These are phyloP conservation scores for Varecia variegata DNA, from an alignment of 2,797 vertebrate species.

Conservation along the genomic window DNA sequence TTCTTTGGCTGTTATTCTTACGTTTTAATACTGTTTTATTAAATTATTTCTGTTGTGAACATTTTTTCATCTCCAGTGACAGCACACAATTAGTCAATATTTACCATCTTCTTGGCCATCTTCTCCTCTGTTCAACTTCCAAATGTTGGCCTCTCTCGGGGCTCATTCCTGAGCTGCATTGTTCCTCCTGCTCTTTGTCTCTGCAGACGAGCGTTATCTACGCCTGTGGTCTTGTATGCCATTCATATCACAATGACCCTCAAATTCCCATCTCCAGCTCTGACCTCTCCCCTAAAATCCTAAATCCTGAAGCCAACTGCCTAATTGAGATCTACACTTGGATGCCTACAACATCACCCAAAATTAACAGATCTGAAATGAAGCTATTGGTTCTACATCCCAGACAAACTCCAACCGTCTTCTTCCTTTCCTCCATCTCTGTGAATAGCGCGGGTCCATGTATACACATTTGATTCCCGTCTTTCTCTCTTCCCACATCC, in stretches of 20 bases:
- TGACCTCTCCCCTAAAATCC: background rate
- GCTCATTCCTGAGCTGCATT: rapidly evolving
- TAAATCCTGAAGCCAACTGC: background rate
- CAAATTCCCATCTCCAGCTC: background rate
- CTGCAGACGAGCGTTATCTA: too few species aligned
- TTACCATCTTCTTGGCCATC: rapidly evolving
- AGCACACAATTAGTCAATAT: rapidly evolving
- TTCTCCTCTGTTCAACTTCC: background rate
- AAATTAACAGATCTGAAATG: rapidly evolving
- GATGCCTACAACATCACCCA: background rate
- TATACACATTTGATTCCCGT: rapidly evolving
- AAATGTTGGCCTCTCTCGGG: rapidly evolving
- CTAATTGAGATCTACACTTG: too few species aligned
- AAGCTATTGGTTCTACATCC: rapidly evolving
- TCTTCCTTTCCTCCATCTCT: rapidly evolving
- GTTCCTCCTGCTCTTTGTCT: background rate
- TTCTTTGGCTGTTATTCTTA: background rate
- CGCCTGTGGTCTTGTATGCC: too few species aligned
- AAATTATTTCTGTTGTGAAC: background rate
- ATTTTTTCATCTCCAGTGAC: background rate
- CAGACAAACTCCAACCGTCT: rapidly evolving
- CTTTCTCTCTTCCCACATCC: background rate
- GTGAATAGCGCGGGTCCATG: too few species aligned
- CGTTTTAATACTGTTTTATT: background rate
- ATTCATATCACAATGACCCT: background rate